phyloP scores from a whole-genome alignment of 1,140 invertebrate species.

The Leptinotarsa lineolata region DNA sequence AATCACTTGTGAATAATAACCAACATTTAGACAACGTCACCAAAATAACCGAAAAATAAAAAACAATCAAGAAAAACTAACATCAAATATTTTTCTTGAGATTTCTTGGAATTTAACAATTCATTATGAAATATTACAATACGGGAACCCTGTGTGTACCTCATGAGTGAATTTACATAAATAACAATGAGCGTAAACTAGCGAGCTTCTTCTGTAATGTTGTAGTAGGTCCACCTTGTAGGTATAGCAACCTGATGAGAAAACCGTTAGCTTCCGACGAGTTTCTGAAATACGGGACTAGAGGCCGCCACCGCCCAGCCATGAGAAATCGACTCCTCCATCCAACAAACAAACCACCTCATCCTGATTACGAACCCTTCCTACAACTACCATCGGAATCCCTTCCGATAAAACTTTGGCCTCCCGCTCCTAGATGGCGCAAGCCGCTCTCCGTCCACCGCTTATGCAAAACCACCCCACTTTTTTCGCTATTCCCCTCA shows the following conservation, averaged over 20 bases:
- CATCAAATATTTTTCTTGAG: too few species aligned
- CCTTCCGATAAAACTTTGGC: slow-evolving; percentile 6
- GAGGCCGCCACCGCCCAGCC: neutral
- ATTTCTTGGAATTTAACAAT: too few species aligned
- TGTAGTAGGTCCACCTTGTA: neutral
- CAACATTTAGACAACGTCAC: too few species aligned
- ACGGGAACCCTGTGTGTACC: too few species aligned
- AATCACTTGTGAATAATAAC: too few species aligned
- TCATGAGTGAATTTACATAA: too few species aligned
- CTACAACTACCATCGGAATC: neutral
- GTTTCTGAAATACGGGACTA: neutral
- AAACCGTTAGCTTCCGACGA: neutral
- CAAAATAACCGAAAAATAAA: too few species aligned
- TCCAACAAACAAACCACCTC: neutral
- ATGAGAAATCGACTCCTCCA: neutral
- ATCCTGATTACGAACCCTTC: neutral
- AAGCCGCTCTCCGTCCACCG: neutral
- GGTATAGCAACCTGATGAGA: neutral
- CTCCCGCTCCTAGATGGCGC: neutral
- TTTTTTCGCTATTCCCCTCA: slow-evolving; percentile 21
- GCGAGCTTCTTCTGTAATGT: neutral
- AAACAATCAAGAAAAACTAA: too few species aligned
- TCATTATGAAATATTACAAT: too few species aligned
- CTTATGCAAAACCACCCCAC: slow-evolving; percentile 11
- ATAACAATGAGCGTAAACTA: too few species aligned